Base-by-base conservation (phyloP, 1,140 invertebrate genomes). In the Melipona quadrifasciata region DNA sequence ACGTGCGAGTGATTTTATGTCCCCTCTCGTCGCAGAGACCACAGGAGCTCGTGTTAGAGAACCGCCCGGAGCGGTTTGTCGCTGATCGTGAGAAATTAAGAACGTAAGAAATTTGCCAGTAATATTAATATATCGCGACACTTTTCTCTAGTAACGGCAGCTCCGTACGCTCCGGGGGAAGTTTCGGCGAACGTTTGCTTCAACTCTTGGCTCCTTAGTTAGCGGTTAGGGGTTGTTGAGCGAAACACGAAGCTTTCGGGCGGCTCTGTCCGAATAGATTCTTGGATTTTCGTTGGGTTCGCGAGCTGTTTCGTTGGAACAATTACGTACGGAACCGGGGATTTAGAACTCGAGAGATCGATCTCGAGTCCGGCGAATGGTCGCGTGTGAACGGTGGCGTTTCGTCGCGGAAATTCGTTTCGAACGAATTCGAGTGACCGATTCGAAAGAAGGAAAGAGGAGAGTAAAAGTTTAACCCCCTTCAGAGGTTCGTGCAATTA, bases 61-160 rank as follows among this genome's bases (percentile, higher is more conserved):
- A 57, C 71, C 70, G 61, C 72, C 70, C 58, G 67, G 39, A 34
- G 53, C 71, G 86, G 53, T 34, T 76, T 21, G 34, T 27, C 61
- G 72, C 79, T 31, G 31, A n/a, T 71, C 57, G 67, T 24, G 74
- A 17, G 71, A n/a, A n/a, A n/a, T n/a, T n/a, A n/a, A n/a, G n/a
- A 80, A 47, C 85, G 76, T 82, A 79, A 58, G 39, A 82, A 70
- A 85, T 88, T 88, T 78, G 72, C 65, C 27, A 53, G 24, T 73
- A 75, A 82, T 86, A 84, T 87, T 88, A 78, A 71, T 73, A 81
- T 57, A 47, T 72, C 61, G 51, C 71, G 55, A 79, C 70, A 51
- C 31, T 71, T 78, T 61, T 70, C 21, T 57, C 39, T 47, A 47
- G 8, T 82, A 82, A 89, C 68, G 87, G 73, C 80, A 71, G 67